A percentile compares a stretch with the other conserved stretches of the same genome.
Evolutionary conservation across 2,113 vertebrate species (phyloP).

Genomic region (Lontra canadensis): DNA sequence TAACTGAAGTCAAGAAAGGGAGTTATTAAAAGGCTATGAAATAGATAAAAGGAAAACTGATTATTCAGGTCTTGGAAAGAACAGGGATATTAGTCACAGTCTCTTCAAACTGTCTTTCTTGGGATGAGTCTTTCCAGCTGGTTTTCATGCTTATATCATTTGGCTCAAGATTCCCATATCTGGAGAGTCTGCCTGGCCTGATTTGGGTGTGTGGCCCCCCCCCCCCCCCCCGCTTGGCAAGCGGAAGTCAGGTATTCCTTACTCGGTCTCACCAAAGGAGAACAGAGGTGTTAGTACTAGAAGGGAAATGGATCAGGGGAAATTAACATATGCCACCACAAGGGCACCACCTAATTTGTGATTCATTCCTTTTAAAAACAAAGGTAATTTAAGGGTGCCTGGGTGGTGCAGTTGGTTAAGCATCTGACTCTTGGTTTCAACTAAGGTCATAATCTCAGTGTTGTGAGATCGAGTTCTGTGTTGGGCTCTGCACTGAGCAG

Average conservation of each 20-base stretch:
- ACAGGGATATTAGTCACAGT: not conserved
- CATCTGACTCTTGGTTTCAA: not conserved
- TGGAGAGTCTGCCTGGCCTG: not conserved
- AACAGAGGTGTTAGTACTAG: not conserved
- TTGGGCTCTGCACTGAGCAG: not conserved
- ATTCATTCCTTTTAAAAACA: conserved; percentile 4
- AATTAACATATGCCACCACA: not conserved
- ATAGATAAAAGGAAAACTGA: not conserved
- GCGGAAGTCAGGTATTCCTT: not conserved
- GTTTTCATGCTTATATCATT: not conserved
- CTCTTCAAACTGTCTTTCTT: not conserved
- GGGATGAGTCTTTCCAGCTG: not conserved
- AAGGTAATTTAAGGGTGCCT: not conserved
- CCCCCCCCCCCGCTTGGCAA: not conserved
- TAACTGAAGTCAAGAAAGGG: not conserved
- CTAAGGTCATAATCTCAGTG: not conserved
- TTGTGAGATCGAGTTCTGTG: not conserved
- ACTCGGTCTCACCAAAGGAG: not conserved
- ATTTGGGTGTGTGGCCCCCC: conserved; percentile 29
- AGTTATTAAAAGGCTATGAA: not conserved
- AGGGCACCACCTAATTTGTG: not conserved
- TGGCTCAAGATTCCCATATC: not conserved
- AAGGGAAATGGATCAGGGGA: not conserved
- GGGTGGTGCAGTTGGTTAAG: not conserved
- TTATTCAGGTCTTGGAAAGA: not conserved